phyloP scores from a whole-genome alignment of 2,113 vertebrate species.

The Pogonocichla stellata region DNA sequence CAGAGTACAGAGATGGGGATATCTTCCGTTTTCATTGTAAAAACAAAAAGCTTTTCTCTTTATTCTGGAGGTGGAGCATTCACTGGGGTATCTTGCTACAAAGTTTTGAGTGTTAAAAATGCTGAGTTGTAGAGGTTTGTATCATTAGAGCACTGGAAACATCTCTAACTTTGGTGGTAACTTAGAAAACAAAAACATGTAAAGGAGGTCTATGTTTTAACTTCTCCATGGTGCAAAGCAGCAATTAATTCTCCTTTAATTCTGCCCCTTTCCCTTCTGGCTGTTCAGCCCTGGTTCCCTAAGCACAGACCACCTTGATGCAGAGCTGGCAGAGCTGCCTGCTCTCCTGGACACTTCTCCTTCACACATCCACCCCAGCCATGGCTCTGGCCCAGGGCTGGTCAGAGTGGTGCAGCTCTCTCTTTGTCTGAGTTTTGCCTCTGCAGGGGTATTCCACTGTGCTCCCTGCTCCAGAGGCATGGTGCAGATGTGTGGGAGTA shows the following conservation, averaged over 20 bases:
- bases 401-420: accelerated
- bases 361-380: accelerated
- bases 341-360: neutral
- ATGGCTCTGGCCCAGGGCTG: neutral
- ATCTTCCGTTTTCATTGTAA: neutral
- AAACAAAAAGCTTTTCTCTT: neutral
- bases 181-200: neutral
- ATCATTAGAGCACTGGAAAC: neutral
- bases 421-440: neutral
- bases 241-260: neutral
- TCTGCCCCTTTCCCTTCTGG: neutral
- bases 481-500: neutral
- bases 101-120: neutral
- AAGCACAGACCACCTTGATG: neutral
- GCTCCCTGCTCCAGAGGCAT: neutral
- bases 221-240: neutral
- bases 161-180: neutral
- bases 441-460: accelerated
- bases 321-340: neutral
- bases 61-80: neutral
- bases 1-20: neutral
- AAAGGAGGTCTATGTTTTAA: neutral
- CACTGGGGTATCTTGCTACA: neutral
- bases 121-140: neutral
- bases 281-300: neutral